Percentiles rank a stretch among this genome's conserved stretches.
Evolutionary conservation across 2,113 vertebrate genomes (phyloP).

Genomic region (Cyphomyrus plagiostoma): DNA sequence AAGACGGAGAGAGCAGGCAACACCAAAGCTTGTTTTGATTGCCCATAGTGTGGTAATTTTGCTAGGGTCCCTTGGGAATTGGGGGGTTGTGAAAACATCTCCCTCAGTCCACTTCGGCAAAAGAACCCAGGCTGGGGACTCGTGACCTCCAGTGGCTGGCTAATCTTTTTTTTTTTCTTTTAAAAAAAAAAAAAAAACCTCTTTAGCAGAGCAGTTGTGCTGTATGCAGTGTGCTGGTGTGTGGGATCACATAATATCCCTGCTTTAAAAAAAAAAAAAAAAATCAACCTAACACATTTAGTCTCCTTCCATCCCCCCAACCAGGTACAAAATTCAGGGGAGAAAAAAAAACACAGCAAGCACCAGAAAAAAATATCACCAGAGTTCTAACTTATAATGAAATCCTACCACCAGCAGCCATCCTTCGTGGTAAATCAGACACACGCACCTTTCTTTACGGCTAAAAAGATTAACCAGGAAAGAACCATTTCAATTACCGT

Average conservation of each 20-base stretch:
- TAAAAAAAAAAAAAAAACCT: background rate
- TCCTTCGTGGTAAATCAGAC: background rate
- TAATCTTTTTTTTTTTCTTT: too few relatives aligned
- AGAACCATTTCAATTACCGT: background rate
- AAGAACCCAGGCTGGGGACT: background rate
- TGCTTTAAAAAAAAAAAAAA: background rate
- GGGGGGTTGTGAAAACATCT: background rate
- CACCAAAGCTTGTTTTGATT: background rate
- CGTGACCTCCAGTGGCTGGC: background rate
- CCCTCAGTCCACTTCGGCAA: background rate
- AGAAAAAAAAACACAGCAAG: background rate
- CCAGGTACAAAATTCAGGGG: background rate
- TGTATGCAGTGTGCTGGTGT: constrained; percentile 1
- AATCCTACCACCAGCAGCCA: background rate
- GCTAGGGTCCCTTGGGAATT: background rate
- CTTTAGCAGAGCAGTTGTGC: background rate
- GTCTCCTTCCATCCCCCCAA: background rate
- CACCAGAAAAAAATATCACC: background rate
- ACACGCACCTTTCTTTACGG: background rate
- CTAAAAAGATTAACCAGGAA: background rate
- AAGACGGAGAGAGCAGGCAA: background rate
- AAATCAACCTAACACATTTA: background rate
- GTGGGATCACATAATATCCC: background rate
- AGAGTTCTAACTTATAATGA: background rate
- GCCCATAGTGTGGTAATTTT: background rate